A percentile compares a stretch with the other conserved stretches of the same genome.
These are phyloP conservation scores for Phoronis australis DNA, from an alignment of 2,888 invertebrate species.

Conservation along the genomic window DNA sequence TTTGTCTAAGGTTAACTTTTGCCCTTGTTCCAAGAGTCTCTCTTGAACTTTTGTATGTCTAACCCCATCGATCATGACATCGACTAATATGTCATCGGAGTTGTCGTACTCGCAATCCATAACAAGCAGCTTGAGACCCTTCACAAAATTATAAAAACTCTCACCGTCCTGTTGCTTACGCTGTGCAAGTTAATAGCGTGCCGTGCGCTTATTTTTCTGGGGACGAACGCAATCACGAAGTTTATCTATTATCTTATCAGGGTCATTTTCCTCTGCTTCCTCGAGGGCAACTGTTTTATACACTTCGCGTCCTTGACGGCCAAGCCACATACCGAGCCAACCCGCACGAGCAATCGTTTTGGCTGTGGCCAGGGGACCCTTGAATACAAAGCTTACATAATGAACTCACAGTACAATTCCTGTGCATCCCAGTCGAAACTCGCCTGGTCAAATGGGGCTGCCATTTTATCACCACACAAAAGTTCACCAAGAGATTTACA, in stretches of 20 bases:
- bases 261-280: slow-evolving; percentile 15
- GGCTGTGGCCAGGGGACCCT: too few species aligned
- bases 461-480: too few species aligned
- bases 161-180: slow-evolving; percentile 15
- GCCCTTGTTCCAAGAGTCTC: slow-evolving; percentile 12
- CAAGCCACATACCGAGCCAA: too few species aligned
- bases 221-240: slow-evolving; percentile 13
- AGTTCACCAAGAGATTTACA: too few species aligned
- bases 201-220: slow-evolving; percentile 15
- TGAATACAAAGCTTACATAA: too few species aligned
- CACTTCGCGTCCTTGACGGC: too few species aligned
- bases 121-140: slow-evolving; percentile 13
- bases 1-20: slow-evolving; percentile 8
- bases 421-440: too few species aligned
- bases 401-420: too few species aligned
- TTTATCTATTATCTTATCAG: slow-evolving; percentile 10
- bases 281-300: too few species aligned
- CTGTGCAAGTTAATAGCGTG: slow-evolving; percentile 14
- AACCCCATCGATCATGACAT: slow-evolving; percentile 11
- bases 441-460: too few species aligned
- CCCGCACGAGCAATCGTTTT: too few species aligned
- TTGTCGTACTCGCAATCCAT: slow-evolving; percentile 17
- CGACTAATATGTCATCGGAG: slow-evolving; percentile 11
- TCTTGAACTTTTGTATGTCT: slow-evolving; percentile 11
- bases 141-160: slow-evolving; percentile 16